Percentiles rank a stretch among this genome's conserved stretches.
These are phyloP conservation scores for Thripadectes ignobilis DNA, from an alignment of 2,797 vertebrate species.

Conservation along the genomic window DNA sequence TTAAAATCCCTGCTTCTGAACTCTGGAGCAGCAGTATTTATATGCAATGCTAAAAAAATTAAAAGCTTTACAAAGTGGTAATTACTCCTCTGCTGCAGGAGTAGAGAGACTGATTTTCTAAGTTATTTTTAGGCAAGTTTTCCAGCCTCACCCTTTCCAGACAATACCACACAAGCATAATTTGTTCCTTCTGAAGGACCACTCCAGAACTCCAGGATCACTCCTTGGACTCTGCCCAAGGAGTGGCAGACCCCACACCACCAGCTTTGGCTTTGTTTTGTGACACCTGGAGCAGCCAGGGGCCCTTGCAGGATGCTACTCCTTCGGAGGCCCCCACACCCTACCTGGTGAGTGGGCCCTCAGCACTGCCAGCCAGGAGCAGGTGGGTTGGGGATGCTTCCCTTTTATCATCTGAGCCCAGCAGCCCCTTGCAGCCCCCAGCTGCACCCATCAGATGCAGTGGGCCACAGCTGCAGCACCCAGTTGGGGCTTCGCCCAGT, in stretches of 20 bases:
- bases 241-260: rapidly evolving
- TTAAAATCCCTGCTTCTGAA: conserved; percentile 72
- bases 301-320: neutral
- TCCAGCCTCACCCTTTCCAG: neutral
- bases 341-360: rapidly evolving
- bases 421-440: neutral
- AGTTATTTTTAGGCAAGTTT: conserved; percentile 27
- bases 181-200: neutral
- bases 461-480: neutral
- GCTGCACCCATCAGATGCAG: neutral
- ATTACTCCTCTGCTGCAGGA: conserved; percentile 23
- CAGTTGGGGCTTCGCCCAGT: rapidly evolving
- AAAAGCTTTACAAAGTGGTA: conserved; percentile 49
- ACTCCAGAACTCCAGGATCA: neutral
- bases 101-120: conserved; percentile 3
- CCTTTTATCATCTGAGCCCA: neutral
- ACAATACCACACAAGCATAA: neutral
- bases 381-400: too few relatives aligned
- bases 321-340: rapidly evolving
- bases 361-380: neutral
- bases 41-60: conserved; percentile 27
- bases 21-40: conserved; percentile 60
- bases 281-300: rapidly evolving
- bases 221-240: neutral
- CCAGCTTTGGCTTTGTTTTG: neutral